Evolutionary conservation across 2,888 invertebrate species (phyloP).

Genomic region (Caenorhabditis plicata): DNA sequence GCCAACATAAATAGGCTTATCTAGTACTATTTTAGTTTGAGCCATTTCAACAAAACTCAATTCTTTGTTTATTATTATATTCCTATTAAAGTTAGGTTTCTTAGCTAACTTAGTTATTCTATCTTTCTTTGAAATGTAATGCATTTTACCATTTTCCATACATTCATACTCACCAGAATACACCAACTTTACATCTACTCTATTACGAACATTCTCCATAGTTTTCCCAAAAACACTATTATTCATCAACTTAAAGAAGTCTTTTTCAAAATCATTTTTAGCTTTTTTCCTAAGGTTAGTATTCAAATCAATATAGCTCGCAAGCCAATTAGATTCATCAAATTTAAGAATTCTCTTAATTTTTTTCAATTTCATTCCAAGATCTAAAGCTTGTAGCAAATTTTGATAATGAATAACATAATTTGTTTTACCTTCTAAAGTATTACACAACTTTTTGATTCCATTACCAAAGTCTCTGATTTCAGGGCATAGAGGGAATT

Average conservation of each 20-base stretch:
- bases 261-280: constrained; percentile 63
- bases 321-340: constrained; percentile 9
- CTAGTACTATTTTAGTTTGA: no score
- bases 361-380: constrained; percentile 22
- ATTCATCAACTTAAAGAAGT: no score
- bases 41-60: no score
- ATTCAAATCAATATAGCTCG: constrained; percentile 27
- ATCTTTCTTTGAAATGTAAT: constrained; percentile 15
- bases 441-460: constrained; percentile 36
- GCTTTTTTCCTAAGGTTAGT: constrained; percentile 45
- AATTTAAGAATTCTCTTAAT: constrained; percentile 13
- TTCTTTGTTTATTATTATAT: constrained; percentile 22
- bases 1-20: no score
- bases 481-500: constrained; percentile 57
- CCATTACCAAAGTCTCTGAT: constrained; percentile 18
- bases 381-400: constrained; percentile 11
- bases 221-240: no score
- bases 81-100: constrained; percentile 31
- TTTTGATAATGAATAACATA: constrained; percentile 44
- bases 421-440: constrained; percentile 30
- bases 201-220: no score
- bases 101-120: constrained; percentile 11
- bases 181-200: no score
- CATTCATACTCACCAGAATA: constrained; percentile 10
- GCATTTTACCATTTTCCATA: constrained; percentile 13